Base-by-base conservation (phyloP, 2,888 invertebrate genomes). In the Cheilosia scutellata region DNA sequence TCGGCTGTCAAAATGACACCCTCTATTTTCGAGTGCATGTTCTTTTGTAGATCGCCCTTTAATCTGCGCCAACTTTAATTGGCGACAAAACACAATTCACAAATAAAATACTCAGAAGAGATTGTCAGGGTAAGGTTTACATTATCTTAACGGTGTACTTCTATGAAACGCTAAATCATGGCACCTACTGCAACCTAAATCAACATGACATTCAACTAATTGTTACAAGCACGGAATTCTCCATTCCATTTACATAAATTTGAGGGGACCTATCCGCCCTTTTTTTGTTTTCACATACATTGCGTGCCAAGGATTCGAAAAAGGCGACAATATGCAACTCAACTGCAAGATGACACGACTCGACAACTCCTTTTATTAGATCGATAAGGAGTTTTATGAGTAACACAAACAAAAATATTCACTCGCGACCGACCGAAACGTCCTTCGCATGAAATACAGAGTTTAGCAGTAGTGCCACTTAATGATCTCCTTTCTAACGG, bases 141-240 rank as follows among this genome's bases (percentile, higher is more conserved):
- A 25, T 9, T 11, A 20, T 51, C 11, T 51, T 29, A 11, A 13
- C 25, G 27, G 11, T 68, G 74, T 40, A 68, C 42, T 74, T 37
- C 29, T 44, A 11, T 16, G 0, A 57, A 53, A 57, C 37, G 16
- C 31, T 70, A 51, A 79, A 74, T 84, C 74, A 84, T 79, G 47
- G 63, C 79, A 79, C 70, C 83, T 65, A 70, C 33, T 57, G 27
- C 58, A 71, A 58, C 62, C 70, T 68, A 31, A 75, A 72, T 72
- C 66, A 71, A 80, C 80, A 82, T 86, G 86, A 86, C 86, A 80
- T 86, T 71, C 62, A 49, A 80, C 86, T 86, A 86, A 86, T 86
- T 82, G 80, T 60, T 66, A 31, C 31, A n/a, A 71, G 71, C 84
- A 86, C 76, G 84, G 40, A 42, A 80, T 53, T 49, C 37, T 5